Base-by-base conservation (phyloP, 2,113 vertebrate species). In the Corvus cornix region DNA sequence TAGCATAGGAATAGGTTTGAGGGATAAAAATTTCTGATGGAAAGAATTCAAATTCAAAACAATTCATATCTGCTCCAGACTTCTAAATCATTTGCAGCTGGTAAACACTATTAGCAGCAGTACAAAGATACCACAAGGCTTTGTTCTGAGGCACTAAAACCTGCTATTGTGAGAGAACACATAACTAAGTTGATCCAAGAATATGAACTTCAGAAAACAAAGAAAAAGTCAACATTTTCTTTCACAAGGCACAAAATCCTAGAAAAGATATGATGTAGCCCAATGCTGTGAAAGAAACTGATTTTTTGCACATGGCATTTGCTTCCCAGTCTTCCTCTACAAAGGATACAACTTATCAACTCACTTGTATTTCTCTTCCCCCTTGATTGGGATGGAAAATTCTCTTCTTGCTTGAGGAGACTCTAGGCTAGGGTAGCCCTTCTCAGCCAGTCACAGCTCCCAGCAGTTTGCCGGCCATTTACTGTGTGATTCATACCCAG, bases 41-140 rank as follows among this genome's bases (percentile, higher is more conserved):
- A 49, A 92, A 69, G 68, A 79, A 90, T 2, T 68, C 35, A 30
- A 43, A 88, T 68, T 52, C 41, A 64, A 67, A 90, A 77, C 30
- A 74, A 83, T 26, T 77, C 3, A 0, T 63, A 52, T 55, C 63
- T 85, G 59, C 79, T 84, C 35, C 75, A 84, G 48, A 64, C 48
- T 76, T 51, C 46, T 84, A 81, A 95, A 95, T 83, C 64, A 53
- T 48, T 96, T 78, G 41, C 75, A 91, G 48, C 78, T 93, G 80
- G 39, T 48, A 81, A 96, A 89, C 16, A 52, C 77, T 33, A 51
- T 26, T n/a, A 78, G 7, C 62, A 87, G 46, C 39, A 59, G 41
- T 22, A 67, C 48, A 62, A 44, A 84, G 51, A 87, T 8, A 66
- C 11, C 15, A 7, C 1, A 51, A 82, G 43, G 55, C 78, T 95